These are phyloP conservation scores for Notocelia uddmanniana DNA, from an alignment of 2,888 invertebrate genomes.

Conservation along the genomic window DNA sequence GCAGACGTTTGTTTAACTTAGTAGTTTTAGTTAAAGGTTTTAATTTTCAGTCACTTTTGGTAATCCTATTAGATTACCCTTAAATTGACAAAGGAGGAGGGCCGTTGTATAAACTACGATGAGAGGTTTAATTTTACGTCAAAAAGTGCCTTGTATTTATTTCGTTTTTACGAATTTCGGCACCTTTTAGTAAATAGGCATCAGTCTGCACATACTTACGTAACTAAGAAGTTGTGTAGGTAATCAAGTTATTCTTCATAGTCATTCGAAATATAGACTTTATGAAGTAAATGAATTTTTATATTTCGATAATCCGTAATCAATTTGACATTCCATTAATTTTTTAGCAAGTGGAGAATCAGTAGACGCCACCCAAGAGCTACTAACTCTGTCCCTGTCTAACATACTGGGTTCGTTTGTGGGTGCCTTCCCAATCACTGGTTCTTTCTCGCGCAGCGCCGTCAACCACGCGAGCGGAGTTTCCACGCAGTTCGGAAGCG, in stretches of 20 bases:
- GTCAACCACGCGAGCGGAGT: conserved; percentile 98
- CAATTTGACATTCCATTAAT: neutral
- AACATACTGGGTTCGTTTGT: conserved; percentile 96
- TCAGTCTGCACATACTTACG: too few species aligned
- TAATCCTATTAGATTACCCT: neutral
- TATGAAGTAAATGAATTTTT: neutral
- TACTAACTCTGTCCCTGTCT: conserved; percentile 93
- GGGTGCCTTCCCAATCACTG: conserved; percentile 96
- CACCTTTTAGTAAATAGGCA: too few species aligned
- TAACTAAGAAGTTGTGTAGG: too few species aligned
- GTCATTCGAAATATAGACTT: neutral
- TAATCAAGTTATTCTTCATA: too few species aligned
- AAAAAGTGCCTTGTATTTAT: too few species aligned
- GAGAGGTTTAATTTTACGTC: too few species aligned
- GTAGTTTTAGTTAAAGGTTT: neutral
- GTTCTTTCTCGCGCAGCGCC: conserved; percentile 95
- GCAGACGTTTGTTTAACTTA: neutral
- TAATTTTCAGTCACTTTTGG: neutral
- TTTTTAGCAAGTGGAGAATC: conserved; percentile 90
- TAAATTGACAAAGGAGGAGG: neutral
- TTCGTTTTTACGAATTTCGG: too few species aligned
- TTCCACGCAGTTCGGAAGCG: conserved; percentile 94
- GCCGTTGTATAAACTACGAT: too few species aligned
- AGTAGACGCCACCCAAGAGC: conserved; percentile 95
- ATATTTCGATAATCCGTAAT: neutral